Base-by-base conservation (phyloP, 2,797 vertebrate species). In the Harpagifer antarcticus region DNA sequence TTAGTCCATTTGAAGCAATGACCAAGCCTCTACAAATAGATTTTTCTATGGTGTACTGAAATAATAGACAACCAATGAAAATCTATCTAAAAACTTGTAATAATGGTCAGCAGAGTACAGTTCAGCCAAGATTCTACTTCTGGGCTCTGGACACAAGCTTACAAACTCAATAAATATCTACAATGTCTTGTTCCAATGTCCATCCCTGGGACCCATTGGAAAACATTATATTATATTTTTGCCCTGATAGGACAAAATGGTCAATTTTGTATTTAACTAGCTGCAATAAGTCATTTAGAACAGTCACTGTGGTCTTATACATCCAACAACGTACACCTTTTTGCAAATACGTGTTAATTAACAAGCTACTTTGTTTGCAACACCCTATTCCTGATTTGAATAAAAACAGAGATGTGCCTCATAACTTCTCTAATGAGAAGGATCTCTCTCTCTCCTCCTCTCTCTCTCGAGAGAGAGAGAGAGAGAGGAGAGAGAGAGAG, bases 341-440 rank as follows among this genome's bases (percentile, higher is more conserved):
- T 15, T 63, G 69, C 9, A 65, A 43, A 73, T 20, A 37, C 10
- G 31, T 33, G 27, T n/a, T 3, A 67, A 43, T 44, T 15, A 76
- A 68, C 57, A 48, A 45, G 67, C 54, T 33, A 59, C 23, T 56
- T 42, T 11, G 42, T 19, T 43, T 56, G 53, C 11, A 17, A 54
- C 13, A 1, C 3, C 1, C 1, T 42, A 13, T 19, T 2, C 52
- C 19, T 40, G 10, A 59, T 76, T 13, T 69, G 43, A 65, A 79
- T 83, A 60, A 75, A 81, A 81, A 73, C 23, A 64, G 48, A 61
- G 48, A 68, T 48, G 53, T 19, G 45, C 56, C 63, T 71, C 54
- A 74, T 83, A 56, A 76, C 84, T 64, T 72, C 59, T 82, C 76
- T 85, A 79, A 89, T 80, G 79, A 86, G 79, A 31, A 63, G 77